Base-by-base conservation (phyloP, 2,113 vertebrate genomes). In the Zosterops lateralis region DNA sequence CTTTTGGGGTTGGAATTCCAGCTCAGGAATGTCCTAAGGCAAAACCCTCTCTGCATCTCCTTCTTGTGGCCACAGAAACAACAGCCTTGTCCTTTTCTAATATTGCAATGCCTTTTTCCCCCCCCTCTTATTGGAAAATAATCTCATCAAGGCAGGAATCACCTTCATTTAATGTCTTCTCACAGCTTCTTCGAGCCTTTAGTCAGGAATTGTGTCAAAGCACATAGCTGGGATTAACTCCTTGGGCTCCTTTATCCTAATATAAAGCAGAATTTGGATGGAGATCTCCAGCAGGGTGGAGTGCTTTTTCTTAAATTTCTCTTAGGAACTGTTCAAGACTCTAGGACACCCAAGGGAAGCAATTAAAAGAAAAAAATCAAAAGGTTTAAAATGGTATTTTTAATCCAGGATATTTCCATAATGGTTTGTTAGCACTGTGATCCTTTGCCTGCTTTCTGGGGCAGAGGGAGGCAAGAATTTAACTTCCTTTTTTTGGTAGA, bases 1-100 rank as follows among this genome's bases (percentile, higher is more conserved):
- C 72, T 84, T 90, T 92, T 9, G 4, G 89, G 70, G 29, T 54
- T 94, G 92, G 89, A 96, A 96, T 95, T 95, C 84, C 72, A 74
- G 44, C 84, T 96, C 60, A 91, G 81, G 95, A 96, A 95, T 95
- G 88, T 90, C 67, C 72, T 47, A 80, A 70, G 28, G 79, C 8
- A 0, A 90, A 90, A 76, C 38, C 24, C 32, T 76, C 48, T 60
- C 78, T 82, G 62, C 42, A 40, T 50, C 91, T 75, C 70, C 32
- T 47, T 84, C 83, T 91, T 61, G 45, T 0, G 0, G 36, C 36
- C 65, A 24, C 73, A 83, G 71, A 85, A 87, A 80, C 4, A 78
- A n/a, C 62, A 89, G 38, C 44, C 42, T 26, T 0, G 1, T 89
- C 57, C 22, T 79, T 82, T 95, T 57, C 34, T 76, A 67, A 85